Percentiles rank a stretch among this genome's conserved stretches.
phyloP scores from a whole-genome alignment of 2,113 vertebrate genomes.

The Ictalurus furcatus region DNA sequence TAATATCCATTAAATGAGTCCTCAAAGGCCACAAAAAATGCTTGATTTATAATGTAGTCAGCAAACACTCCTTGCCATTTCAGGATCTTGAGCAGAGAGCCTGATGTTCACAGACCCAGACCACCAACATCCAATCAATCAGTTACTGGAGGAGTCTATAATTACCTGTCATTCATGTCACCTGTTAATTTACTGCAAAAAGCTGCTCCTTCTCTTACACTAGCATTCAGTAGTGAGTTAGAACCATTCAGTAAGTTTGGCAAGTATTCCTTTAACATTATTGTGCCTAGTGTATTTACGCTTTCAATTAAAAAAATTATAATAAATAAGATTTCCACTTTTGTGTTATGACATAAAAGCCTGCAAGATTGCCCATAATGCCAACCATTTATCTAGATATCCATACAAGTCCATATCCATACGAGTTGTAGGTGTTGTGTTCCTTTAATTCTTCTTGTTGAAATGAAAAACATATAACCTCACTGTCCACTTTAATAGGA shows the following conservation, averaged over 20 bases:
- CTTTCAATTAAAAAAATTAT: not conserved
- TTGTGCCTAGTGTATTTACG: not conserved
- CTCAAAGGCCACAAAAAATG: not conserved
- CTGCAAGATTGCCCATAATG: not conserved
- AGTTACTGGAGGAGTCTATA: not conserved
- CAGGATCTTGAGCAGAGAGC: not conserved
- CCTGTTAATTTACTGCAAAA: not conserved
- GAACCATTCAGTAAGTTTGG: not conserved
- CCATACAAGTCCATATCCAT: not conserved
- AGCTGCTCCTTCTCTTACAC: not conserved
- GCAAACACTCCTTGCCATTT: not conserved
- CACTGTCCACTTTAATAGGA: not conserved
- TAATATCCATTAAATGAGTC: not conserved
- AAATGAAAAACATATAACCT: not conserved
- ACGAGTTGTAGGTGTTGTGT: not conserved
- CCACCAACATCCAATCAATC: not conserved
- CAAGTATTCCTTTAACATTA: not conserved
- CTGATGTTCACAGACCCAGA: not conserved
- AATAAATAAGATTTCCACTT: not conserved
- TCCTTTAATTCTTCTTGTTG: not conserved
- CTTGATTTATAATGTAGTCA: not conserved
- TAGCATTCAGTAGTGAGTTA: not conserved
- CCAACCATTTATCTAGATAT: not conserved
- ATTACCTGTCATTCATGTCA: not conserved
- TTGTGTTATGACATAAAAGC: not conserved